phyloP scores from a whole-genome alignment of 23 tunicate genomes.

The Halocynthia aurantium region DNA sequence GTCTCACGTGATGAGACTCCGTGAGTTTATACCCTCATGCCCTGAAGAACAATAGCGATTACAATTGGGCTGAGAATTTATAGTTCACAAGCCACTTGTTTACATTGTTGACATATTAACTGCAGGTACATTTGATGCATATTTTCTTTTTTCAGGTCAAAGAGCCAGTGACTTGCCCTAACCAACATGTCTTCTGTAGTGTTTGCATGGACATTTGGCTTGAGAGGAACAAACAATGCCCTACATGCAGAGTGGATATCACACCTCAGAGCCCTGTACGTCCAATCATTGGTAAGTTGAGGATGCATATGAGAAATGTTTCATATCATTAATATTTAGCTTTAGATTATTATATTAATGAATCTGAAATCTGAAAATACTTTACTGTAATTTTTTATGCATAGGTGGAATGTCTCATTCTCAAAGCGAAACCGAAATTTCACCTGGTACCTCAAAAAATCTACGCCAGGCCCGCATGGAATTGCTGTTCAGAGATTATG shows the following conservation, averaged over 20 bases:
- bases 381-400: background rate
- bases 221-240: constrained; percentile 65
- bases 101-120: too few relatives aligned
- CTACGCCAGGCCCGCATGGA: constrained; percentile 55
- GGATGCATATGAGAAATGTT: background rate
- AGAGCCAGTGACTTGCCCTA: constrained; percentile 78
- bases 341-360: background rate
- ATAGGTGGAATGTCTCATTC: background rate
- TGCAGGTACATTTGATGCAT: too few relatives aligned
- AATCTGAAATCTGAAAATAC: background rate
- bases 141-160: too few relatives aligned
- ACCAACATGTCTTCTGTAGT: constrained; percentile 85
- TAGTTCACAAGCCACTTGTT: too few relatives aligned
- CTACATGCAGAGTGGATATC: constrained; percentile 74
- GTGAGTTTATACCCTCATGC: too few relatives aligned
- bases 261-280: constrained; percentile 67
- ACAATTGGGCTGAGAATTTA: too few relatives aligned
- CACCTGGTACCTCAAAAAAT: constrained; percentile 25
- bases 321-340: background rate
- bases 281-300: constrained; percentile 53
- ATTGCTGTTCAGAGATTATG: constrained; percentile 55
- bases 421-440: background rate
- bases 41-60: too few relatives aligned
- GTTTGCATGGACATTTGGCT: constrained; percentile 82
- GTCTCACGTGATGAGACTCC: too few relatives aligned